These are phyloP conservation scores for Chydorus sphaericus DNA, from an alignment of 2,888 invertebrate genomes.

Conservation along the genomic window DNA sequence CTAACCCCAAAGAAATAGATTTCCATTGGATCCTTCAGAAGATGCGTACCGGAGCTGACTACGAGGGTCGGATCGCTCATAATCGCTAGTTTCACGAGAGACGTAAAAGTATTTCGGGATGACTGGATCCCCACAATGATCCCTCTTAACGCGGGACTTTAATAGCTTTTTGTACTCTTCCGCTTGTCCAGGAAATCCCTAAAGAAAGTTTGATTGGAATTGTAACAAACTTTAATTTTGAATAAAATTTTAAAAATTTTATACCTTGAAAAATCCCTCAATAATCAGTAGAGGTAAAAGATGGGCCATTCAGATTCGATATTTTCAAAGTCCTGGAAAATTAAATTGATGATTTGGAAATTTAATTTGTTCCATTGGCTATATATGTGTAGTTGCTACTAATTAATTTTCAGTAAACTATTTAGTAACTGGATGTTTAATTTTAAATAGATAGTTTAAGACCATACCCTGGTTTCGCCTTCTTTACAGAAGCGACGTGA, in stretches of 20 bases:
- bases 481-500: slow-evolving; percentile 64
- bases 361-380: too few relatives aligned
- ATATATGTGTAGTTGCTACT: too few relatives aligned
- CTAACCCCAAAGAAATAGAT: slow-evolving; percentile 83
- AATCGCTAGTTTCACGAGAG: slow-evolving; percentile 52
- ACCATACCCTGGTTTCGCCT: slow-evolving; percentile 64
- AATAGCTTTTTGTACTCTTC: slow-evolving; percentile 77
- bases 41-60: slow-evolving; percentile 47
- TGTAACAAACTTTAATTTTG: slow-evolving; percentile 25
- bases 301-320: slow-evolving; percentile 97
- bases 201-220: slow-evolving; percentile 29
- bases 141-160: slow-evolving; percentile 63
- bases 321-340: slow-evolving; percentile 65
- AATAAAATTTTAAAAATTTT: too few relatives aligned
- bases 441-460: too few relatives aligned
- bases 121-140: slow-evolving; percentile 73
- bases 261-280: slow-evolving; percentile 72
- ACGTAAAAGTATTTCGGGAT: slow-evolving; percentile 91
- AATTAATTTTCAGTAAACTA: too few relatives aligned
- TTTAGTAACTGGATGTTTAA: too few relatives aligned
- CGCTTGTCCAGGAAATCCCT: slow-evolving; percentile 66
- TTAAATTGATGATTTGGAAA: slow-evolving; percentile 18
- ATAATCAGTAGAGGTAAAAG: slow-evolving; percentile 90
- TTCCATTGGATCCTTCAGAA: slow-evolving; percentile 35
- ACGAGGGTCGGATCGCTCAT: slow-evolving; percentile 53